phyloP scores from a whole-genome alignment of 30 jellyfish, hydroid and myxozoan genomes.

The Sanderia malayensis region DNA sequence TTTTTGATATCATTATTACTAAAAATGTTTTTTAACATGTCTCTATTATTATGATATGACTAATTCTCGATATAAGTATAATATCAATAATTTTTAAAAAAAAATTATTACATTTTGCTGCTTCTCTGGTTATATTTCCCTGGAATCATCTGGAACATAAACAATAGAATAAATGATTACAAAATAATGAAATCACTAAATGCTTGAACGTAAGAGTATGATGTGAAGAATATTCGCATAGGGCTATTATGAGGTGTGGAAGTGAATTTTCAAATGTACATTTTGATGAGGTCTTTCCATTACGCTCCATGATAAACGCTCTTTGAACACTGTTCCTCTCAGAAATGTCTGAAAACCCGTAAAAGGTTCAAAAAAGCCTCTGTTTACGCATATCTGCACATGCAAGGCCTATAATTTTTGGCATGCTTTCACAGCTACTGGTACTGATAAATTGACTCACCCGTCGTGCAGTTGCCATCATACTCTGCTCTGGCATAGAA shows the following conservation, averaged over 20 bases:
- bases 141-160: slow-evolving; percentile 47
- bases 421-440: not conserved
- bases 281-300: not conserved
- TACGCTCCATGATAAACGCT: not conserved
- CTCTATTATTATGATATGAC: not conserved
- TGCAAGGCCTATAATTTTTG: not conserved
- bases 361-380: not conserved
- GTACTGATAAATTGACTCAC: not conserved
- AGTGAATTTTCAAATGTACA: not conserved
- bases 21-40: not conserved
- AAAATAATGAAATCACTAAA: not conserved
- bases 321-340: not conserved
- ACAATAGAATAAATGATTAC: not conserved
- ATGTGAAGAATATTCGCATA: not conserved
- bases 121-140: slow-evolving; percentile 63
- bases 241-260: not conserved
- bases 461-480: not conserved
- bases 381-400: not conserved
- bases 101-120: slow-evolving; percentile 61
- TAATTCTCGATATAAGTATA: not conserved
- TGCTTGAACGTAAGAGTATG: not conserved
- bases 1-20: not conserved
- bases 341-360: not conserved
- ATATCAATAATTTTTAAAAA: not conserved
- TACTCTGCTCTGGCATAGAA: not conserved